phyloP scores from a whole-genome alignment of 53 echinoderm and acorn worm species.

The Paracentrotus lividus region DNA sequence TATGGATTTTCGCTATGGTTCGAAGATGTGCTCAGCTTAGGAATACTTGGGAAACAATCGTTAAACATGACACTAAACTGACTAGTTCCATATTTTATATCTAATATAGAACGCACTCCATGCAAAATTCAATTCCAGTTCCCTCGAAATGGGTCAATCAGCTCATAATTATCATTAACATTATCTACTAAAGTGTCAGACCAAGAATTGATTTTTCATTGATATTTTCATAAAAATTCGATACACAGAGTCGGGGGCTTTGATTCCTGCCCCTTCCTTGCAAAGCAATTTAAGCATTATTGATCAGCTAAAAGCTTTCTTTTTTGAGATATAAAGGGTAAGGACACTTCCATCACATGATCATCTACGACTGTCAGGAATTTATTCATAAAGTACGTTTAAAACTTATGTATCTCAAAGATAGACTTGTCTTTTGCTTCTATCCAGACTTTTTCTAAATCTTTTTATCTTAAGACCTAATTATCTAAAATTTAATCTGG shows the following conservation, averaged over 20 bases:
- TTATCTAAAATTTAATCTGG: too few relatives aligned
- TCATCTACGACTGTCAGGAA: neutral
- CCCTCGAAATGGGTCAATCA: slow-evolving; percentile 4
- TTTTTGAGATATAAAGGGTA: neutral
- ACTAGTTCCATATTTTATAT: neutral
- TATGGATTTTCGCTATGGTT: too few relatives aligned
- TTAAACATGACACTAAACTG: neutral
- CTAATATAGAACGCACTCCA: neutral
- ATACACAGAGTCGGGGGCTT: neutral
- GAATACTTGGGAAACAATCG: neutral
- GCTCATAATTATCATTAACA: neutral
- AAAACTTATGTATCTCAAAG: neutral
- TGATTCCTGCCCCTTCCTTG: neutral
- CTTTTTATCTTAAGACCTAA: too few relatives aligned
- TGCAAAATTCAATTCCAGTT: neutral
- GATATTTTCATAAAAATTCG: neutral
- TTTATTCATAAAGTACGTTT: neutral
- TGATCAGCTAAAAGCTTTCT: neutral
- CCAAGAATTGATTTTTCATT: neutral
- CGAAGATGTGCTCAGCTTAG: too few relatives aligned
- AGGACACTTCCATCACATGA: neutral
- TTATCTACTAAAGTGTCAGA: neutral
- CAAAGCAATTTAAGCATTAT: neutral
- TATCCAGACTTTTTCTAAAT: neutral
- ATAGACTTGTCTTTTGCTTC: neutral